These are phyloP conservation scores for Manis javanica DNA, from an alignment of 2,797 vertebrate genomes.

Conservation along the genomic window DNA sequence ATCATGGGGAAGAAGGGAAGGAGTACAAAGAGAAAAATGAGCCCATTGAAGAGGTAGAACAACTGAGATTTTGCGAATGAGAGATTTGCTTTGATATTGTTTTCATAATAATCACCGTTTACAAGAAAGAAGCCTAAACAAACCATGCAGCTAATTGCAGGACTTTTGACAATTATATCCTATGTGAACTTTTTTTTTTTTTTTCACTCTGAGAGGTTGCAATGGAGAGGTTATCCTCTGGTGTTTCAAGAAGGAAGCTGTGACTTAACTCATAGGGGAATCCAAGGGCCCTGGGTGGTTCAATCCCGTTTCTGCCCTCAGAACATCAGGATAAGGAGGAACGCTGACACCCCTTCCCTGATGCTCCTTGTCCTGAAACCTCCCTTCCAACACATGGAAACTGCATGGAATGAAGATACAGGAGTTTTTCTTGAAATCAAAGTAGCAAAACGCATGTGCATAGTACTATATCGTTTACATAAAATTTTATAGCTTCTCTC, in stretches of 20 bases:
- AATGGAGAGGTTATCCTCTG: neutral
- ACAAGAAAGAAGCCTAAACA: neutral
- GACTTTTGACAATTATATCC: neutral
- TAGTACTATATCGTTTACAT: neutral
- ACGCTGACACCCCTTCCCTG: neutral
- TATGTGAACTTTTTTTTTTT: neutral
- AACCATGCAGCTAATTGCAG: neutral
- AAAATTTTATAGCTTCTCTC: neutral
- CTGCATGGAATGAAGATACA: neutral
- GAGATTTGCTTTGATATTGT: neutral
- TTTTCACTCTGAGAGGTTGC: neutral
- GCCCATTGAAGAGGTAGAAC: neutral
- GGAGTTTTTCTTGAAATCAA: neutral
- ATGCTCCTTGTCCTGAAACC: neutral
- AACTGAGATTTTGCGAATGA: neutral
- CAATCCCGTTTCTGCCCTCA: neutral
- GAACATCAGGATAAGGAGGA: neutral
- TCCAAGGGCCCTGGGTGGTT: neutral
- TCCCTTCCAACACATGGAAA: neutral
- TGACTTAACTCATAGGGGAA: neutral
- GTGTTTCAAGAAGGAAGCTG: neutral
- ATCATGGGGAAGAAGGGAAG: neutral
- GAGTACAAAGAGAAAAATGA: neutral
- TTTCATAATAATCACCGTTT: neutral
- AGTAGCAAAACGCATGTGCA: neutral